Percentiles rank a stretch among this genome's conserved stretches.
phyloP scores from a whole-genome alignment of 2,113 vertebrate genomes.

The Dolichallabes microphthalmus region DNA sequence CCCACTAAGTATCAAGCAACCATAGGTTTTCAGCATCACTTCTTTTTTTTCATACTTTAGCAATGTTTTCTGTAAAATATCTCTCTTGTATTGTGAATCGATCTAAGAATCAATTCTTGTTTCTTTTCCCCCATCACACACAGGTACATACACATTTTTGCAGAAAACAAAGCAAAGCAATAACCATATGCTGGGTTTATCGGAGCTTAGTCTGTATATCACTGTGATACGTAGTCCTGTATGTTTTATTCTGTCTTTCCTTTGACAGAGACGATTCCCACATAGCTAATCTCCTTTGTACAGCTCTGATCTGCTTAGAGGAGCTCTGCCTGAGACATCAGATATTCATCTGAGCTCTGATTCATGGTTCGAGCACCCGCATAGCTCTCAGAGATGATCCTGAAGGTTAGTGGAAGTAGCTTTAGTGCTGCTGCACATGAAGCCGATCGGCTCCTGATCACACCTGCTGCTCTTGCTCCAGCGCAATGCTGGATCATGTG shows the following conservation, averaged over 20 bases:
- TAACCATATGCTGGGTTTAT: constrained; percentile 8
- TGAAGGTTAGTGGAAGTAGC: not conserved
- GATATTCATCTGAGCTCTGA: constrained; percentile 24
- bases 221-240: not conserved
- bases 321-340: constrained; percentile 21
- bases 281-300: constrained; percentile 42
- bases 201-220: constrained; percentile 21
- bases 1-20: not conserved
- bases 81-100: not conserved
- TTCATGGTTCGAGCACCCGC: constrained; percentile 19
- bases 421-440: not conserved
- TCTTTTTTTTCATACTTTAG: not conserved
- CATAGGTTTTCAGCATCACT: not conserved
- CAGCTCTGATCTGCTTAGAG: constrained; percentile 26
- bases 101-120: constrained; percentile 9
- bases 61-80: not conserved
- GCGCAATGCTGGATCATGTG: not conserved
- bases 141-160: not conserved
- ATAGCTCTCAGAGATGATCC: not conserved
- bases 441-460: not conserved
- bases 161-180: not conserved
- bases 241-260: constrained; percentile 34
- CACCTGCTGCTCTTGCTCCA: not conserved
- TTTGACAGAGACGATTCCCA: constrained; percentile 21
- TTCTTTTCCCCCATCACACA: not conserved